Evolutionary conservation across 2,113 vertebrate genomes (phyloP), one percentile per base, ranked within the genome.

Genomic region (Rana temporaria): DNA sequence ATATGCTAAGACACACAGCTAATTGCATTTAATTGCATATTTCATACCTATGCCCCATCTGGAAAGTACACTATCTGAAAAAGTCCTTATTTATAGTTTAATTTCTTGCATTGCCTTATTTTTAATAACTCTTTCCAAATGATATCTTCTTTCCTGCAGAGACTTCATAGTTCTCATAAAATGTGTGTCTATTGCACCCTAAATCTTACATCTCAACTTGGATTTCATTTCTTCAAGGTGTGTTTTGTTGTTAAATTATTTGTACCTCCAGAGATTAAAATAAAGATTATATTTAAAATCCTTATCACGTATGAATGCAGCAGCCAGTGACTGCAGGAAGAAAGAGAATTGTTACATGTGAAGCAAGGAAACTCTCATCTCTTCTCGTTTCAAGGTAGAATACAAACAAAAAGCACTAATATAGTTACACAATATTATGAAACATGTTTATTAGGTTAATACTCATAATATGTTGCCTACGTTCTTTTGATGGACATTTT

Each of bases 241-340:
- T 26, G 56, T 55, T 62, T 65, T 66, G 11, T 48, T 55, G 63
- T 56, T 78, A 66, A 78, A 66, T 30, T 78, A 59, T 78, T 66
- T 78, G 76, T 78, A 56, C 76, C 76, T 66, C 62, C 17, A 6
- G 63, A 52, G 76, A 78, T 66, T 78, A 66, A 78, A 78, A 78
- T 65, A 55, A 65, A 55, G 63, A 78, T 78, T 66, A 78, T 66
- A 67, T 56, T 78, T 78, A 55, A 78, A 57, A 78, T 26, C 52
- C 63, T n/a, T 67, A 78, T 78, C 76, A 78, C 63, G 76, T 78
- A 32, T 78, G 63, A 78, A 66, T 78, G 76, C 76, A 78, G 76
- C 76, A 78, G 63, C 76, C 55, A 62, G 60, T 78, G 26, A 52
- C 62, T 32, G 24, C 12, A 32, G 22, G 24, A 78, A 66, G 42